These are phyloP conservation scores for Oostethus manadensis DNA, from an alignment of 2,113 vertebrate genomes.

Conservation along the genomic window DNA sequence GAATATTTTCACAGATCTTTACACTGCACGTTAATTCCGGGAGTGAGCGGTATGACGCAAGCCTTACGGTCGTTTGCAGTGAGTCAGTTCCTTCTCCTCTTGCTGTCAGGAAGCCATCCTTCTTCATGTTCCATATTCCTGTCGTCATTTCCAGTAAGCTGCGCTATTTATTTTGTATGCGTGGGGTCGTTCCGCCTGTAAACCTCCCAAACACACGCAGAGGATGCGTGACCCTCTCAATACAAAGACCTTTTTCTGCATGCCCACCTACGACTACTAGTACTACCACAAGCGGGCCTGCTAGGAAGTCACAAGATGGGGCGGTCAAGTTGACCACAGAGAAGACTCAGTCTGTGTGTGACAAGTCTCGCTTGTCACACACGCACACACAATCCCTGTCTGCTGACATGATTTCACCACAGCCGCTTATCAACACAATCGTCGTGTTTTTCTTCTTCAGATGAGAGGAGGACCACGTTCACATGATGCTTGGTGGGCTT, in stretches of 20 bases:
- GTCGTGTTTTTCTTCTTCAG: not conserved
- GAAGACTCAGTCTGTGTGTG: too few relatives aligned
- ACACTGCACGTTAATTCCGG: too few relatives aligned
- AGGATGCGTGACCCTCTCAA: slow-evolving; percentile 41
- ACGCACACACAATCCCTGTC: slow-evolving; percentile 5
- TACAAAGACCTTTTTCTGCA: slow-evolving; percentile 55
- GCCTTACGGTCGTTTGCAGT: not conserved
- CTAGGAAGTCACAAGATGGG: slow-evolving; percentile 53
- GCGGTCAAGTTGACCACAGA: slow-evolving; percentile 6
- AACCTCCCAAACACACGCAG: slow-evolving; percentile 16
- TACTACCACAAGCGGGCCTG: slow-evolving; percentile 27
- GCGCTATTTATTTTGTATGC: not conserved
- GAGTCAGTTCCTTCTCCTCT: not conserved
- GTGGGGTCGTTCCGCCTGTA: slow-evolving; percentile 3
- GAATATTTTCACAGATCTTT: too few relatives aligned
- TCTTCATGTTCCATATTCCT: slow-evolving; percentile 4
- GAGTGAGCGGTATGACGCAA: too few relatives aligned
- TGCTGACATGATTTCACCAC: slow-evolving; percentile 8
- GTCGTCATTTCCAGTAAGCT: slow-evolving; percentile 34
- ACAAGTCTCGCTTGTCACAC: slow-evolving; percentile 39
- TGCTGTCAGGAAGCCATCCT: not conserved
- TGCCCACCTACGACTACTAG: slow-evolving; percentile 39
- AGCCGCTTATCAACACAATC: slow-evolving; percentile 1
- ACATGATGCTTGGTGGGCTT: too few relatives aligned
- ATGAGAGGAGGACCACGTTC: not conserved